Base-by-base conservation (phyloP, 2,888 invertebrate species). In the Drosophila helvetica region DNA sequence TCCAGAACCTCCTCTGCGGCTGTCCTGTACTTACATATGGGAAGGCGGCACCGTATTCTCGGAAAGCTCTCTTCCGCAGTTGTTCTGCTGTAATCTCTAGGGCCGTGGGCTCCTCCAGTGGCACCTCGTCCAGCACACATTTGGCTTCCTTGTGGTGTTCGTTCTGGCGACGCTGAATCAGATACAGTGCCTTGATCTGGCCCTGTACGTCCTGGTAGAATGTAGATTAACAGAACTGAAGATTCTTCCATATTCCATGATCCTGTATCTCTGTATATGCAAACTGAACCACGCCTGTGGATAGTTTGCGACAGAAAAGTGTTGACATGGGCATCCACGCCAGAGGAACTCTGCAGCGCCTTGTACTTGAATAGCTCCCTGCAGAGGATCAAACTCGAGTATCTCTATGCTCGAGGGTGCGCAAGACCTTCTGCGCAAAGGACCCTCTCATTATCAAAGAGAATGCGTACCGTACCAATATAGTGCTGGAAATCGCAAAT, bases 221-320 rank as follows among this genome's bases (percentile, higher is more conserved):
- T 0, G 98, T 96, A 30, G 98, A 96, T 93, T 99, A 98, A 99
- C 98, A 99, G 92, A 99, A 99, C 93, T 98, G 97, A 90, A 97
- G 96, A 91, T 98, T 99, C 72, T 96, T 96, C 99, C 99, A 99
- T 0, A 99, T 98, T 9, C 95, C 94, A 91, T 99, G 99, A 90
- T 98, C 98, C 93, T 98, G 99, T 90, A 99, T 97, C 90, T 98
- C 98, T 59, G 99, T 99, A 92, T 98, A 99, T 0, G 98, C 98
- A 93, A 99, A 99, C 93, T 99, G 99, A 84, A 98, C 98, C 47
- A 99, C 98, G 2, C 95, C 98, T 1, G 98, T 98, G 89, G 98
- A 98, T 8, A 99, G 93, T 92, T 98, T 98, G 63, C 99, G 93
- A 91, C 98, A 99, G 93, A 98, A 99, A 27, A 98, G 97, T 1